phyloP scores from a whole-genome alignment of 2,113 vertebrate genomes.

The Serilophus lunatus region DNA sequence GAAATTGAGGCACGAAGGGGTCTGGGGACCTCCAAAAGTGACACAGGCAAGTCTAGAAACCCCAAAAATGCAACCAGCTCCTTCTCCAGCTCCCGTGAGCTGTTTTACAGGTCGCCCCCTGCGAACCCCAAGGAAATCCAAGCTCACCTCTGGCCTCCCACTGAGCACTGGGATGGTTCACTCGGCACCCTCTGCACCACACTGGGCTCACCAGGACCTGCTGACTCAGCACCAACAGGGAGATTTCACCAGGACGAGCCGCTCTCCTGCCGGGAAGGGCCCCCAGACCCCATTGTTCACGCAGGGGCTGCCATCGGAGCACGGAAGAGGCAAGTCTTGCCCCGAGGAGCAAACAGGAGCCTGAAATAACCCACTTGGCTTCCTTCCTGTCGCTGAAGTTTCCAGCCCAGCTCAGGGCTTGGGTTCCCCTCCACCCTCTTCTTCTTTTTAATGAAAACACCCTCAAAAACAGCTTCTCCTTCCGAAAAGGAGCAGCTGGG shows the following conservation, averaged over 20 bases:
- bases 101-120: rapidly evolving
- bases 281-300: background rate
- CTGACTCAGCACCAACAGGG: background rate
- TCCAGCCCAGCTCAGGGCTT: background rate
- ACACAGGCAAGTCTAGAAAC: rapidly evolving
- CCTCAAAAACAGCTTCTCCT: background rate
- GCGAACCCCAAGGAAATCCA: background rate
- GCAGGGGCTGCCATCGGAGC: background rate
- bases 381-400: constrained; percentile 54
- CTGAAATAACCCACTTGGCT: constrained; percentile 9
- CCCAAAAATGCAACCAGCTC: background rate
- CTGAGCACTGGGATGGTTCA: background rate
- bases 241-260: background rate
- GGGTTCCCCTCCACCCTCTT: background rate
- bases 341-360: background rate
- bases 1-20: background rate
- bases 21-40: background rate
- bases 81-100: rapidly evolving
- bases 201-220: background rate
- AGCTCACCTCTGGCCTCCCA: background rate
- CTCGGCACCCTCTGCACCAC: background rate
- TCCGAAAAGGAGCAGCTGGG: background rate
- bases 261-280: constrained; percentile 21
- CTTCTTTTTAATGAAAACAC: constrained; percentile 18
- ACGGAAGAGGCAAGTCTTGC: background rate